A percentile compares a stretch with the other conserved stretches of the same genome.
These are phyloP conservation scores for Epizoanthus scotinus DNA, from an alignment of 92 coral and sea anemone species.

Conservation along the genomic window DNA sequence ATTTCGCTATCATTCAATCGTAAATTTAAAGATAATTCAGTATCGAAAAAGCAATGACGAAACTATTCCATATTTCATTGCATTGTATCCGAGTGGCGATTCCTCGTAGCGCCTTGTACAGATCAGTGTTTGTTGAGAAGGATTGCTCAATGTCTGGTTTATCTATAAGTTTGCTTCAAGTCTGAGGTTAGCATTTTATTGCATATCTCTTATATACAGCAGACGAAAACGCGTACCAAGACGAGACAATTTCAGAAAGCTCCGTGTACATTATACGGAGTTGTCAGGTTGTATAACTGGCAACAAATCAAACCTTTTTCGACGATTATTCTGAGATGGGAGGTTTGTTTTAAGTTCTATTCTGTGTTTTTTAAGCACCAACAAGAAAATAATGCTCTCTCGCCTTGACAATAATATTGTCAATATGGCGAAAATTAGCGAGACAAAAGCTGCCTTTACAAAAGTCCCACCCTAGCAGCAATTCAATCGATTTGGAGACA, in stretches of 20 bases:
- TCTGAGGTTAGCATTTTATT: conserved; percentile 7
- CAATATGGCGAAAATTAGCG: background rate
- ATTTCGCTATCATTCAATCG: conserved; percentile 55
- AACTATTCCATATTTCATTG: background rate
- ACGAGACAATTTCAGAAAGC: background rate
- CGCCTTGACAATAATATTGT: background rate
- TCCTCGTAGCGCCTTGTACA: background rate
- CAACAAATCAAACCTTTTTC: background rate
- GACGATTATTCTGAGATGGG: background rate
- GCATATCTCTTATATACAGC: background rate
- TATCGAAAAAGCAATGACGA: conserved; percentile 49
- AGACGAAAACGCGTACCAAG: background rate
- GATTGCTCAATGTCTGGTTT: conserved; percentile 15
- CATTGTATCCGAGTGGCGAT: background rate
- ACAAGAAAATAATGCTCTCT: background rate
- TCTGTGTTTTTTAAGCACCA: background rate
- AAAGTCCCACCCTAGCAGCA: background rate
- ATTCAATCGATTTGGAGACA: background rate
- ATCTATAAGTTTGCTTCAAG: conserved; percentile 22
- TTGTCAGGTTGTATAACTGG: background rate
- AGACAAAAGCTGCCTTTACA: background rate
- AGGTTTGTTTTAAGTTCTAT: background rate
- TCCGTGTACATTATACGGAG: background rate
- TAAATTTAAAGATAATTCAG: conserved; percentile 63
- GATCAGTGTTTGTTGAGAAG: too few relatives aligned